Evolutionary conservation across 37 sponge, comb jelly and placozoan species (phyloP).

Genomic region (Cladorhizidae sp.): DNA sequence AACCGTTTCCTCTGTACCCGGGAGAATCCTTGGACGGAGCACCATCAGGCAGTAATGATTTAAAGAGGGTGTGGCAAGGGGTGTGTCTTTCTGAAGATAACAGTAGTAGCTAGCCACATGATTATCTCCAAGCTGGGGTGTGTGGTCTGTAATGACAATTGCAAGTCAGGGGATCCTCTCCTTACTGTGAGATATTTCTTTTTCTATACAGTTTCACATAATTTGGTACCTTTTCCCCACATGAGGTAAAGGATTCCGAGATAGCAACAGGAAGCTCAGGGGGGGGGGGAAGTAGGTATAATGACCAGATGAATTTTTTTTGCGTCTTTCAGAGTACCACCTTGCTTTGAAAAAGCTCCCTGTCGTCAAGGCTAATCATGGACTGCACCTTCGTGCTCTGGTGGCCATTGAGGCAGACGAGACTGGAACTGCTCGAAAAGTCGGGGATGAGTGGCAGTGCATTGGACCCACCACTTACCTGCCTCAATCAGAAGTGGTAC

Average conservation of each 20-base stretch:
- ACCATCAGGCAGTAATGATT: constrained; percentile 20
- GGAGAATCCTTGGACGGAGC: constrained; percentile 77
- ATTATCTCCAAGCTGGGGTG: too few relatives aligned
- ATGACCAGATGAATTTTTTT: too few relatives aligned
- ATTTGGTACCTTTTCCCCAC: background rate
- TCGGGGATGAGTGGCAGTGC: constrained; percentile 90
- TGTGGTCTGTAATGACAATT: too few relatives aligned
- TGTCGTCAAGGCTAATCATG: constrained; percentile 73
- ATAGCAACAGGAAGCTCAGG: too few relatives aligned
- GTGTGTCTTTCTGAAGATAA: too few relatives aligned
- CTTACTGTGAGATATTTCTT: background rate
- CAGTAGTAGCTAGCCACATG: too few relatives aligned
- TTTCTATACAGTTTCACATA: background rate
- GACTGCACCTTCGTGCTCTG: constrained; percentile 75
- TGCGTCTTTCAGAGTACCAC: too few relatives aligned
- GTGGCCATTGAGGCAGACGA: constrained; percentile 63
- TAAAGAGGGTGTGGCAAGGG: background rate
- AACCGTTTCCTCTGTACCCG: constrained; percentile 87
- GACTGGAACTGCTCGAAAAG: constrained; percentile 30
- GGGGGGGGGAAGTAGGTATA: too few relatives aligned
- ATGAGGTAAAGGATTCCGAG: too few relatives aligned
- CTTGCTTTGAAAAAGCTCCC: constrained; percentile 72
- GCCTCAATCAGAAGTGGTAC: constrained; percentile 80
- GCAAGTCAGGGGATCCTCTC: too few relatives aligned
- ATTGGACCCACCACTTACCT: constrained; percentile 83